Percentiles rank a stretch among this genome's conserved stretches.
Evolutionary conservation across 2,797 vertebrate genomes (phyloP).

Genomic region (Sebastes paucispinis): DNA sequence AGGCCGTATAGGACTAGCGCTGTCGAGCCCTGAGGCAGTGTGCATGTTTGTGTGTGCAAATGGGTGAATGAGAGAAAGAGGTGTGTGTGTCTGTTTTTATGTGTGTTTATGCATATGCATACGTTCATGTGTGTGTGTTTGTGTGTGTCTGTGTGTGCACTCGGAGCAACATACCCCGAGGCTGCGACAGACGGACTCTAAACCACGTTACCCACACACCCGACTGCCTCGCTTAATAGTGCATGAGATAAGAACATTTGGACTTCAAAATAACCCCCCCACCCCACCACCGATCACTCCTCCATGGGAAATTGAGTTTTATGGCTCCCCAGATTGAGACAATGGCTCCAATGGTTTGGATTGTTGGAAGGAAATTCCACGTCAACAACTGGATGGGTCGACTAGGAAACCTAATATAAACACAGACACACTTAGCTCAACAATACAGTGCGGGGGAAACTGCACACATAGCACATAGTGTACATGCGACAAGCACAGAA

Average conservation of each 20-base stretch:
- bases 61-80: slow-evolving; percentile 55
- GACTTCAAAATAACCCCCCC: slow-evolving; percentile 71
- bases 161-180: slow-evolving; percentile 61
- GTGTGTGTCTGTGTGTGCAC: slow-evolving; percentile 47
- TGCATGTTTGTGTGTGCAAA: slow-evolving; percentile 62
- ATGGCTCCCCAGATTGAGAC: slow-evolving; percentile 61
- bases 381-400: slow-evolving; percentile 30
- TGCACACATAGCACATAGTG: background rate
- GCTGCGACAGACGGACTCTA: slow-evolving; percentile 79
- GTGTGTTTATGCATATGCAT: slow-evolving; percentile 50
- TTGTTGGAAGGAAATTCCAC: slow-evolving; percentile 42
- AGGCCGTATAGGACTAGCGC: slow-evolving; percentile 53
- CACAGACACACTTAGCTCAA: slow-evolving; percentile 8
- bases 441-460: background rate
- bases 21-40: slow-evolving; percentile 53
- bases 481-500: background rate
- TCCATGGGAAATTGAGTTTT: slow-evolving; percentile 80
- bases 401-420: slow-evolving; percentile 25
- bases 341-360: slow-evolving; percentile 53
- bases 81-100: slow-evolving; percentile 33
- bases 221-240: slow-evolving; percentile 82
- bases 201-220: slow-evolving; percentile 77
- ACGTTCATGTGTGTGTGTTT: background rate
- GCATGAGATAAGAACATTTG: slow-evolving; percentile 85
- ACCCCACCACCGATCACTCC: slow-evolving; percentile 38